phyloP scores from a whole-genome alignment of 2,888 invertebrate genomes.

The Standfussiana lucernea region DNA sequence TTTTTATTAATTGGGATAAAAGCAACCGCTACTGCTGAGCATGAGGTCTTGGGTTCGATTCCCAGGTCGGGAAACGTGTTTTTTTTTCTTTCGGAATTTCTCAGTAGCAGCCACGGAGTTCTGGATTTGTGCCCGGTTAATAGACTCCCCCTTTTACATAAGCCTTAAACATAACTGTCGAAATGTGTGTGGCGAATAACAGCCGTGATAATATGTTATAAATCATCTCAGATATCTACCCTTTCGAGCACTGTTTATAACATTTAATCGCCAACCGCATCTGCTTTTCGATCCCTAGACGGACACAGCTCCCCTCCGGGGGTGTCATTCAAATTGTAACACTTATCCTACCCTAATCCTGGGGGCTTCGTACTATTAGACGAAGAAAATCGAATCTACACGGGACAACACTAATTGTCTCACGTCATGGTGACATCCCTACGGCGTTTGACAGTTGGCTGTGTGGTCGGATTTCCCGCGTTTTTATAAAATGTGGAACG shows the following conservation, averaged over 20 bases:
- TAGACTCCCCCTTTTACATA: background rate
- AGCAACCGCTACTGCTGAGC: background rate
- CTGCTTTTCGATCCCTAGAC: background rate
- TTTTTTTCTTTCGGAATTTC: background rate
- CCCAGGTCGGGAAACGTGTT: background rate
- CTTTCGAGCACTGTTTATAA: background rate
- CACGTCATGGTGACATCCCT: too few relatives aligned
- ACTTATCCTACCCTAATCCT: conserved; percentile 38
- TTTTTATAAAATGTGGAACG: too few relatives aligned
- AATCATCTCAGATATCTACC: background rate
- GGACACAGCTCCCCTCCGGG: background rate
- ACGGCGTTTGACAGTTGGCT: too few relatives aligned
- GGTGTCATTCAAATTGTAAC: conserved; percentile 29
- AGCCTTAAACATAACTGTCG: background rate
- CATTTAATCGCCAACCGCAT: background rate
- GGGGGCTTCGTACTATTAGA: conserved; percentile 25
- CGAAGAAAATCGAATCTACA: too few relatives aligned
- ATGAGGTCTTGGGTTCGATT: background rate
- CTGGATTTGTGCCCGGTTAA: background rate
- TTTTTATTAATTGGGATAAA: background rate
- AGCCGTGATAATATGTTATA: background rate
- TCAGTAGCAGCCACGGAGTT: background rate
- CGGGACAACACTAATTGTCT: too few relatives aligned
- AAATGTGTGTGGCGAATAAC: background rate
- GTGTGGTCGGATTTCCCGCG: too few relatives aligned